Conservation (phyloP, 2,888 invertebrate species). For the Polymixis flavicincta region DNA sequence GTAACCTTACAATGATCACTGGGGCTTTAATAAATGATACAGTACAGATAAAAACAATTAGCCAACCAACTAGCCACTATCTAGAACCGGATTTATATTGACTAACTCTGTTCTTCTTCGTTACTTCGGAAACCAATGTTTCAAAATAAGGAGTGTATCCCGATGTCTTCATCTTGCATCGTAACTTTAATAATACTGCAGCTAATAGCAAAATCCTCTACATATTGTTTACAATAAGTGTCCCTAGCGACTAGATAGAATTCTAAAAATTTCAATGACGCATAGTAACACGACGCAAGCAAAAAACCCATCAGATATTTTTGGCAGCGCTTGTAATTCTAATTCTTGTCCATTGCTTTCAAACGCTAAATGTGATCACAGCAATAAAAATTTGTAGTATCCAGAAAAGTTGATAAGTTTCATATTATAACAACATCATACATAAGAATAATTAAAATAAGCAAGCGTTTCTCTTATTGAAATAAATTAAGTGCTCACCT, state of each 20-base stretch:
- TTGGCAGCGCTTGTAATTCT: conserved; percentile 25
- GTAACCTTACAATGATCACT: background rate
- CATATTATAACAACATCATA: background rate
- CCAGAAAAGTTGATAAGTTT: background rate
- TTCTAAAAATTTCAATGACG: conserved; percentile 39
- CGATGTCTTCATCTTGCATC: background rate
- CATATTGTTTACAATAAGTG: background rate
- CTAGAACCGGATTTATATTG: background rate
- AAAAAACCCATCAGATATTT: conserved; percentile 40
- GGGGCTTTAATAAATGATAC: background rate
- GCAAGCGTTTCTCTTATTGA: too few species aligned
- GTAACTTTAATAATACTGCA: background rate
- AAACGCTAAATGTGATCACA: conserved; percentile 5
- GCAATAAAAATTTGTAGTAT: background rate
- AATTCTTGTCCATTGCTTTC: conserved; percentile 16
- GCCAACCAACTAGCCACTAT: background rate
- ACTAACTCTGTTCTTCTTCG: background rate
- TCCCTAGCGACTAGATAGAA: conserved; percentile 8
- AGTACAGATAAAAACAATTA: background rate
- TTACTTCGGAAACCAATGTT: background rate
- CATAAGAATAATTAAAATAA: background rate
- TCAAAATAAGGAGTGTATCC: background rate
- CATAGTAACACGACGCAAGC: conserved; percentile 1
- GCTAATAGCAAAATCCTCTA: background rate
- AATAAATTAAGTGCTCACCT: too few species aligned